Base-by-base conservation (phyloP, 2,797 vertebrate species). In the Decapterus maruadsi region DNA sequence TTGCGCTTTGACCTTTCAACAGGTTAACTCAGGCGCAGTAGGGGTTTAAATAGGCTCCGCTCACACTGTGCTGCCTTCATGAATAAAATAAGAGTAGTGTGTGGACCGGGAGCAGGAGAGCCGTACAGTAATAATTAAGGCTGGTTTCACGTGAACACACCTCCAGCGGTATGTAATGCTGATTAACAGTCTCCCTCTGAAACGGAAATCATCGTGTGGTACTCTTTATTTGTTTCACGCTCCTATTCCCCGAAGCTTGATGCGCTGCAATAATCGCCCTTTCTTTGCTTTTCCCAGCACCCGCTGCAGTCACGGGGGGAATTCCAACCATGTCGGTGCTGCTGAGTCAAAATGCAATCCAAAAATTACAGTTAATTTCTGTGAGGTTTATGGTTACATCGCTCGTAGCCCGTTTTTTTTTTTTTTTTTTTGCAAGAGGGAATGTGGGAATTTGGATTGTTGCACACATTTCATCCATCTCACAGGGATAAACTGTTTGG, bases 21-120 rank as follows among this genome's bases (percentile, higher is more conserved):
- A 83, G 78, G 88, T 81, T 82, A 80, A 75, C 75, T 68, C 46
- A 46, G 50, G 75, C 75, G 45, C 82, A 68, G 72, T 48, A 69
- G 91, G 78, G 74, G 80, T 83, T 84, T 64, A 75, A 78, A 64
- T 64, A 60, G 67, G 45, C 51, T 77, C 54, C 64, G 10, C 51
- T 84, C 88, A 83, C 80, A 79, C 84, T 78, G 90, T 1, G 86
- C 63, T 66, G 46, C 87, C 89, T 90, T 92, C 87, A 93, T 94
- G 87, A 93, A 94, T 92, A 93, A 94, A 90, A 93, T 65, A 92
- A 80, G 90, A 80, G 86, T 59, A 68, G 63, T 65, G 70, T 8
- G 46, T 58, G 64, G 48, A 86, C 80, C 81, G 83, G 67, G 75
- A 80, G 78, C 65, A 11, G 51, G 29, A 74, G 58, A 72, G 48